Evolutionary conservation across 2,888 invertebrate species (phyloP), one percentile per base, ranked within the genome.

Genomic region (Parascotia fuliginaria): DNA sequence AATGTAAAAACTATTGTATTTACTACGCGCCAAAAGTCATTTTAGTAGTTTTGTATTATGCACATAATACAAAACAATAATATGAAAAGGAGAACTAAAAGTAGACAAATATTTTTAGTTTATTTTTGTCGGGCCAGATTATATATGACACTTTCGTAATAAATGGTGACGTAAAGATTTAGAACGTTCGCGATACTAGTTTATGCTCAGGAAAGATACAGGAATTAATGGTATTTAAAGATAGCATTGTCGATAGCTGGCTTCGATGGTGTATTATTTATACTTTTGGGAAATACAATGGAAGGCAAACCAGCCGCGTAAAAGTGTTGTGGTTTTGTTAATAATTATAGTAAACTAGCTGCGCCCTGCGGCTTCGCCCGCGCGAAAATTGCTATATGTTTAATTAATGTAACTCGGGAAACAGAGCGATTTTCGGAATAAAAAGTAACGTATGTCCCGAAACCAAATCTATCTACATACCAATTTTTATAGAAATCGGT

Each of bases 131-230:
- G 53, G 37, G 42, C 36, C 40, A 60, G 61, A 66, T 24, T 70
- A 60, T 62, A 65, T 46, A 47, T 67, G 60, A 57, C 59, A n/a
- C n/a, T n/a, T n/a, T 59, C 63, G 64, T 68, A 73, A 73, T 66
- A 68, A 66, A 73, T 67, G 65, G 67, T 65, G 66, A 65, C 70
- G 65, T 65, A 60, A 71, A 73, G 73, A 76, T 76, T 73, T 71
- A 75, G 61, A 56, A 68, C 62, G 57, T 59, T 51, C 62, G 58
- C 75, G 56, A 65, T 69, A 65, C 62, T 65, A 60, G 72, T 75
- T 77, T 77, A 77, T 79, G 80, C 78, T 71, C 73, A 64, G 75
- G 75, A 79, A 79, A 79, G 79, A 81, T 79, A 79, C 71, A 70
- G 67, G 67, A 74, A 65, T 67, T 66, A 74, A 75, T 76, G 65